phyloP scores from a whole-genome alignment of 1,140 invertebrate species.

The Trypoxylus dichotomus region DNA sequence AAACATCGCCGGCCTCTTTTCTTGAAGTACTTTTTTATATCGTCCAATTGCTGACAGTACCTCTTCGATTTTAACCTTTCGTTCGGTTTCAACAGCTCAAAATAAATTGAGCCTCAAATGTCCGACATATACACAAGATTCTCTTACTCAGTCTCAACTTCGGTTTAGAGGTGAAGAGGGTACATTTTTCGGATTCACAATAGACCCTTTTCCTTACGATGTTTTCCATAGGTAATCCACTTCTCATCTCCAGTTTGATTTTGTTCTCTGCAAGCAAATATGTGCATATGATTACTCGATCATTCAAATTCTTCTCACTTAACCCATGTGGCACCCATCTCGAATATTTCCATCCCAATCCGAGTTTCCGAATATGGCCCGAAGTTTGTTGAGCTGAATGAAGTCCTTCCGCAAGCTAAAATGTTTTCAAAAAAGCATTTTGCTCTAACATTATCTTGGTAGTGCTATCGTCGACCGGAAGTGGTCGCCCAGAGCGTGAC shows the following conservation, averaged over 20 bases:
- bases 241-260: constrained; percentile 1
- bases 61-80: constrained; percentile 27
- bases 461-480: too few relatives aligned
- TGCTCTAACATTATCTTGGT: not conserved
- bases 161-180: constrained; percentile 31
- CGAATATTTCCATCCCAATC: too few relatives aligned
- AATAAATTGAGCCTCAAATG: not conserved
- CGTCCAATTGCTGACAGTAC: constrained; percentile 30
- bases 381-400: constrained; percentile 11
- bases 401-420: not conserved
- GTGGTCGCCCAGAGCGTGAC: not conserved
- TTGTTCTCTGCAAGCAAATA: constrained; percentile 33
- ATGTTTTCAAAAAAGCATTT: not conserved
- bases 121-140: constrained; percentile 30
- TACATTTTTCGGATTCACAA: constrained; percentile 28
- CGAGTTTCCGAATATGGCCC: too few relatives aligned
- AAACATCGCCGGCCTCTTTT: constrained; percentile 30
- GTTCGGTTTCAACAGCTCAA: too few relatives aligned
- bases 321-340: too few relatives aligned
- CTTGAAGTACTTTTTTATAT: too few relatives aligned
- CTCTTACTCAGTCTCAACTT: constrained; percentile 32
- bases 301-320: too few relatives aligned
- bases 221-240: constrained; percentile 31
- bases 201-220: too few relatives aligned
- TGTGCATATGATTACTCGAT: constrained; percentile 7